These are phyloP conservation scores for Cygnus olor DNA, from an alignment of 2,797 vertebrate species.

Conservation along the genomic window DNA sequence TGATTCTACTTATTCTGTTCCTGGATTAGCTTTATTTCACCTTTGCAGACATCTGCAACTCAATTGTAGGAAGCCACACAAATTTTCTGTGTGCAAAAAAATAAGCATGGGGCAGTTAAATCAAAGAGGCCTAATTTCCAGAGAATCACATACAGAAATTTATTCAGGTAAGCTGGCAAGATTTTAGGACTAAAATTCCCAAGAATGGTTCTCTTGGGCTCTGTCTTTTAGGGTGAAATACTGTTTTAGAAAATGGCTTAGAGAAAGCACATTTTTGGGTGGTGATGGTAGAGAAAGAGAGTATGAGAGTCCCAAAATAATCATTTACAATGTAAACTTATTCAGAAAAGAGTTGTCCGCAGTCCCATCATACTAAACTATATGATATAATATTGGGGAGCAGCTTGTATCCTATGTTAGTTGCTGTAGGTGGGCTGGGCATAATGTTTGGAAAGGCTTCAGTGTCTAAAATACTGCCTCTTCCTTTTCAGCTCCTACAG, in stretches of 20 bases:
- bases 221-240: background rate
- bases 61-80: background rate
- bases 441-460: background rate
- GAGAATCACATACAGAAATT: background rate
- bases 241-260: background rate
- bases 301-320: background rate
- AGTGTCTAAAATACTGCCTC: background rate
- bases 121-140: slow-evolving; percentile 22
- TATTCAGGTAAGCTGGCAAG: background rate
- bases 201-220: background rate
- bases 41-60: background rate
- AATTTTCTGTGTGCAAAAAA: background rate
- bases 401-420: background rate
- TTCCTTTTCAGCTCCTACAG: background rate
- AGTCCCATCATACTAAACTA: background rate
- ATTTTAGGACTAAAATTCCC: background rate
- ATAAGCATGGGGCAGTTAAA: background rate
- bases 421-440: background rate
- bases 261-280: background rate
- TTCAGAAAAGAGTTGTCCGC: background rate
- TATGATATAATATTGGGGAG: background rate
- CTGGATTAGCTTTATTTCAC: background rate
- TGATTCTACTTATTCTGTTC: background rate
- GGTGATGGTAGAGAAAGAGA: background rate
- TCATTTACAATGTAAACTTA: background rate